These are phyloP conservation scores for Anthrax anthrax DNA, from an alignment of 2,888 invertebrate species.

Conservation along the genomic window DNA sequence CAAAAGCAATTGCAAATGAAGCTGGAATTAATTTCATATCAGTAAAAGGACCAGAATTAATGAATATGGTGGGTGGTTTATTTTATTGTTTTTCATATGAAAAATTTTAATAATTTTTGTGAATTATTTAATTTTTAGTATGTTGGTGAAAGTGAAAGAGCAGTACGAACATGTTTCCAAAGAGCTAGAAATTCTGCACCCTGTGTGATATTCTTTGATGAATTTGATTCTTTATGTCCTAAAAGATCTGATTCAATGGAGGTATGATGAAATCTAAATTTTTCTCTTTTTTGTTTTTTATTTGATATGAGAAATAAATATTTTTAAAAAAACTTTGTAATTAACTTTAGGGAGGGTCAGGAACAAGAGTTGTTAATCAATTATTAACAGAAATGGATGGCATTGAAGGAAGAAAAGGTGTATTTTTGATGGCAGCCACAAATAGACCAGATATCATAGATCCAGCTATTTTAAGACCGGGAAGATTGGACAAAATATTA, in stretches of 20 bases:
- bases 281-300: constrained; percentile 4
- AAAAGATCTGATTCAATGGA: constrained; percentile 56
- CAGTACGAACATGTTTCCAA: constrained; percentile 90
- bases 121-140: constrained; percentile 46
- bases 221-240: constrained; percentile 91
- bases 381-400: constrained; percentile 98
- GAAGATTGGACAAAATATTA: constrained; percentile 77
- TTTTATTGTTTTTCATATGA: constrained; percentile 1
- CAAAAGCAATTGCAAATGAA: constrained; percentile 97
- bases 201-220: constrained; percentile 98
- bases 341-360: constrained; percentile 46
- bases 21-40: constrained; percentile 98
- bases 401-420: constrained; percentile 76
- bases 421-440: constrained; percentile 90
- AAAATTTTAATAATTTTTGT: not conserved
- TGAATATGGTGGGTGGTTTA: constrained; percentile 75
- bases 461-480: constrained; percentile 78
- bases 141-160: constrained; percentile 95
- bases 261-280: constrained; percentile 30
- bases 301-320: not conserved
- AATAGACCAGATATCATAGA: constrained; percentile 96
- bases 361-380: constrained; percentile 86
- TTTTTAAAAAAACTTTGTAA: not conserved
- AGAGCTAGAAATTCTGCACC: constrained; percentile 90
- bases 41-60: constrained; percentile 93